Conservation (phyloP, 2,888 invertebrate genomes). For the Rhorus exstirpatorius region DNA sequence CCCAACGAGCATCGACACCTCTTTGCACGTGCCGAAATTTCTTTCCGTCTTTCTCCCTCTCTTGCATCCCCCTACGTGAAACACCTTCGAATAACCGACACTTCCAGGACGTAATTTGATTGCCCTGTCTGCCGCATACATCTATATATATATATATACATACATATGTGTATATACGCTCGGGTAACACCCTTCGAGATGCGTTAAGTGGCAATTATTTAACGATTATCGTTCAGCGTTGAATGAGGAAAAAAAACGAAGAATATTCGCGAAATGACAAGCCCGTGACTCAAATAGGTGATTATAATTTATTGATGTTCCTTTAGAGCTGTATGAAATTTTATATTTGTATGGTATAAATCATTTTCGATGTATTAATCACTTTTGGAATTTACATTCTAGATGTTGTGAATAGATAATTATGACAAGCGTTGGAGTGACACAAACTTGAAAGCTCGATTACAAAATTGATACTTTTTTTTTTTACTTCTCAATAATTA, state of each 20-base stretch:
- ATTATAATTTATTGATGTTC: conserved; percentile 25
- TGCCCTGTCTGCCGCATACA: conserved; percentile 47
- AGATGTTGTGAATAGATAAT: background rate
- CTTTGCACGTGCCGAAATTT: conserved; percentile 68
- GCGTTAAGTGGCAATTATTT: conserved; percentile 66
- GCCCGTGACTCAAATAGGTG: background rate
- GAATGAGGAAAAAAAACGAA: conserved; percentile 18
- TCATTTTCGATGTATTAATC: background rate
- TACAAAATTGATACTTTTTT: background rate
- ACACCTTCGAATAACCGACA: conserved; percentile 58
- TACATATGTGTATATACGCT: background rate
- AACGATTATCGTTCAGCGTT: conserved; percentile 62
- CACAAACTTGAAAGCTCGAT: background rate
- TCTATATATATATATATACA: background rate
- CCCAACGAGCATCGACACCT: conserved; percentile 69
- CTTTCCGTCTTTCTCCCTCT: conserved; percentile 23
- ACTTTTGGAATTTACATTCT: background rate
- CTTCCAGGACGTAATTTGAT: conserved; percentile 62
- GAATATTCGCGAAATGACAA: conserved; percentile 1
- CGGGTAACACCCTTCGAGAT: conserved; percentile 30
- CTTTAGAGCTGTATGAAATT: background rate
- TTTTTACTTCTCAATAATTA: background rate
- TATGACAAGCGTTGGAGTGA: background rate
- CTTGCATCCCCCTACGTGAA: conserved; percentile 15
- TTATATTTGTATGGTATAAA: background rate